Base-by-base conservation (phyloP, 2,797 vertebrate species). In the Gila robusta region DNA sequence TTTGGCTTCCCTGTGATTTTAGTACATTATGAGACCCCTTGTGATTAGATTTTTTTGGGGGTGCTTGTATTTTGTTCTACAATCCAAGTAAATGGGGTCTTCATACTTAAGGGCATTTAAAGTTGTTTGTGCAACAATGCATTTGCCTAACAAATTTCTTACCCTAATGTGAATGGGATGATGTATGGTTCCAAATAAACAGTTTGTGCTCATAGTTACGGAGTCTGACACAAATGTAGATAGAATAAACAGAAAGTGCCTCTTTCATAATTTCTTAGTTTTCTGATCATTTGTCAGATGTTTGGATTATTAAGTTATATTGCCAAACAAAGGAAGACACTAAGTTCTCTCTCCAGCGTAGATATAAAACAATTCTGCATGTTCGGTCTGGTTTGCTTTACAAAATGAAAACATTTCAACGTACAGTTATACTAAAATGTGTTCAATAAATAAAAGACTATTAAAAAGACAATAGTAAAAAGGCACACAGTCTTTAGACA, bases 401-500 rank as follows among this genome's bases (percentile, higher is more conserved):
- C 87, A 89, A 90, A 88, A 89, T 82, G 67, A 89, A 95, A 93
- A 93, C 89, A 94, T 93, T 92, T 90, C 94, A 91, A 93, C 94
- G 92, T 94, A 94, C 92, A 95, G 84, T 82, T 89, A 87, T 94
- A 95, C 94, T 95, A 96, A 95, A 95, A 94, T 95, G 94, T 91
- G 95, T 93, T 96, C 93, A 95, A 95, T 96, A 96, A 96, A 96
- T 96, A 90, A 93, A 95, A 93, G 94, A 97, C 96, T 96, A 95
- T 95, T 97, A 93, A 95, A 98, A 98, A 97, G 98, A 98, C 94
- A 95, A 96, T 97, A 95, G 97, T 98, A 98, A 99, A 99, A 98
- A 99, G 99, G 98, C 98, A 99, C 96, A 96, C 94, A 97, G 97
- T 98, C 96, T 95, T 97, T 96, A 96, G 97, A 99, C 97, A 97